Conservation (phyloP, 2,113 vertebrate genomes). For the Drymodes brunneopygia region DNA sequence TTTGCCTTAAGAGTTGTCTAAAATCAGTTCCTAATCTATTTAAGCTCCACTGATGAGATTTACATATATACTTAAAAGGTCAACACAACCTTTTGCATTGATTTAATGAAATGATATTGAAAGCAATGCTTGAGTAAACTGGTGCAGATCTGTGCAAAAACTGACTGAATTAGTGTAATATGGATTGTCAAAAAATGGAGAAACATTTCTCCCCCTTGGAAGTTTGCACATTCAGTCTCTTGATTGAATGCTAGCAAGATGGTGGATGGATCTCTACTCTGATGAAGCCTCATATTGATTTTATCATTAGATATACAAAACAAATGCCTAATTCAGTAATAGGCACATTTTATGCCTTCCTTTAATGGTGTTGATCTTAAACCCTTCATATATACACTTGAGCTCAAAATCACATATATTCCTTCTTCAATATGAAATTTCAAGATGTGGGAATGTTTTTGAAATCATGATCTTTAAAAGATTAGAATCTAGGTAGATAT, state of each 20-base stretch:
- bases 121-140: neutral
- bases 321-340: conserved; percentile 3
- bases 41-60: conserved; percentile 44
- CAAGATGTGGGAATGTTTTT: neutral
- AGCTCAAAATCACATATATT: neutral
- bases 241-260: neutral
- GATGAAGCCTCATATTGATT: neutral
- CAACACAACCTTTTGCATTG: conserved; percentile 31
- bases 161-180: neutral
- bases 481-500: neutral
- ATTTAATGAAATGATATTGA: conserved; percentile 44
- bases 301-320: conserved; percentile 32
- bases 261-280: neutral
- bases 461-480: neutral
- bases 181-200: conserved; percentile 25
- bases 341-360: neutral
- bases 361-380: neutral
- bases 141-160: conserved; percentile 1
- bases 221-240: conserved; percentile 17
- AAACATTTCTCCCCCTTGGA: neutral
- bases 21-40: conserved; percentile 45
- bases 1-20: conserved; percentile 29
- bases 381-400: neutral
- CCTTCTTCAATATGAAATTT: neutral
- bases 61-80: conserved; percentile 48